Evolutionary conservation across 1,140 invertebrate genomes (phyloP).

Genomic region (Euwallacea fornicatus): DNA sequence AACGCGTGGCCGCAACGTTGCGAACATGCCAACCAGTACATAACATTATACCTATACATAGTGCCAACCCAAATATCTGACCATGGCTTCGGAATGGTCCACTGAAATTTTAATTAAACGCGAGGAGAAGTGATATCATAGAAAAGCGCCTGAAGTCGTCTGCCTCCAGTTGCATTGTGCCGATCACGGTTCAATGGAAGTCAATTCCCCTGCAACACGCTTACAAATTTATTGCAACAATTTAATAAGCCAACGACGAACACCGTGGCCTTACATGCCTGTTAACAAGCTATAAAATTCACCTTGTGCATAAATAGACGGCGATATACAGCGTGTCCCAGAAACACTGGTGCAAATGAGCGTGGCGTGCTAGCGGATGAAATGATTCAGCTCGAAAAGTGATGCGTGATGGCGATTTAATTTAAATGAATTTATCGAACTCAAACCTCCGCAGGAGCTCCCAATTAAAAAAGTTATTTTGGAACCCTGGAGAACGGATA

Average conservation of each 20-base stretch:
- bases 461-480: no score
- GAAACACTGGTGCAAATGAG: no score
- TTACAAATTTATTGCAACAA: constrained; percentile 38
- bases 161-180: not conserved
- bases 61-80: not conserved
- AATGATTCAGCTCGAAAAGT: no score
- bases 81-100: not conserved
- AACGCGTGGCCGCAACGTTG: constrained; percentile 1
- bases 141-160: not conserved
- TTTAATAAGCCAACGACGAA: constrained; percentile 36
- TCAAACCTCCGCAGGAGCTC: no score
- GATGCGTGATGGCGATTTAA: no score
- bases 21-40: not conserved
- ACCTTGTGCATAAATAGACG: constrained; percentile 36
- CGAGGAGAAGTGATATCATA: not conserved
- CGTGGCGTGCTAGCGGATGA: no score
- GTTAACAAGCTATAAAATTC: constrained; percentile 39
- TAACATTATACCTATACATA: not conserved
- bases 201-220: constrained; percentile 21
- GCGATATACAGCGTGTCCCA: constrained; percentile 11
- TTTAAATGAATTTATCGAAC: no score
- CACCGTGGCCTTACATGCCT: constrained; percentile 35
- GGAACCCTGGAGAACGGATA: no score
- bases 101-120: not conserved
- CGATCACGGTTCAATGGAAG: not conserved